These are phyloP conservation scores for Manis pentadactyla DNA, from an alignment of 2,797 vertebrate species.

Conservation along the genomic window DNA sequence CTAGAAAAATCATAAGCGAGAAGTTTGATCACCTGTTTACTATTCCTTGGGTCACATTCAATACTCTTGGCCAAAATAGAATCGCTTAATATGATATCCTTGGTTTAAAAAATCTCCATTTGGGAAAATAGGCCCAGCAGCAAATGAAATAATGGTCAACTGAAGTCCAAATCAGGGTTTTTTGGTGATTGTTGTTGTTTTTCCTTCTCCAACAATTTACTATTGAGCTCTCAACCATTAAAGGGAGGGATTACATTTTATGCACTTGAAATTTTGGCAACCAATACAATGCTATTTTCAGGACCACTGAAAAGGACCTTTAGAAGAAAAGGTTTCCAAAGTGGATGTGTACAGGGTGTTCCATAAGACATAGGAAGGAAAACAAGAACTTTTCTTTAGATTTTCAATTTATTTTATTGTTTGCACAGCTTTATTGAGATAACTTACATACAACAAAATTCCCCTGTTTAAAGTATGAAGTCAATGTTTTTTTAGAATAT, in stretches of 20 bases:
- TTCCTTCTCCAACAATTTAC: constrained; percentile 6
- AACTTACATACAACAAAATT: background rate
- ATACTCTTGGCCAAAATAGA: background rate
- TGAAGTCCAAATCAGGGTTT: background rate
- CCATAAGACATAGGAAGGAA: background rate
- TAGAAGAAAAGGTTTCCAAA: constrained; percentile 18
- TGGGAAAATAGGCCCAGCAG: background rate
- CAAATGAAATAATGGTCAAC: constrained; percentile 25
- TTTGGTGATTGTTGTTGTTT: background rate
- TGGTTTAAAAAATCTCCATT: background rate
- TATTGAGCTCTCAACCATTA: background rate
- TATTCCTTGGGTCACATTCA: background rate
- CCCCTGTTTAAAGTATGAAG: background rate
- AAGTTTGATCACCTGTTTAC: constrained; percentile 3
- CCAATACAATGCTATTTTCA: constrained; percentile 8
- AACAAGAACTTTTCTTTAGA: background rate
- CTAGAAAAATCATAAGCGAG: background rate
- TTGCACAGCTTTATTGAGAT: background rate
- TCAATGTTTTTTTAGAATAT: background rate
- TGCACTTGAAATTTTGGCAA: background rate
- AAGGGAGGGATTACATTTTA: background rate
- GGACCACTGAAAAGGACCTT: background rate
- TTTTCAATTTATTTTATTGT: background rate
- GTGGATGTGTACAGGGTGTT: background rate
- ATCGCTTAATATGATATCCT: constrained; percentile 10